Base-by-base conservation (phyloP, 2,888 invertebrate species). In the Scaptodrosophila latifasciaeformis region DNA sequence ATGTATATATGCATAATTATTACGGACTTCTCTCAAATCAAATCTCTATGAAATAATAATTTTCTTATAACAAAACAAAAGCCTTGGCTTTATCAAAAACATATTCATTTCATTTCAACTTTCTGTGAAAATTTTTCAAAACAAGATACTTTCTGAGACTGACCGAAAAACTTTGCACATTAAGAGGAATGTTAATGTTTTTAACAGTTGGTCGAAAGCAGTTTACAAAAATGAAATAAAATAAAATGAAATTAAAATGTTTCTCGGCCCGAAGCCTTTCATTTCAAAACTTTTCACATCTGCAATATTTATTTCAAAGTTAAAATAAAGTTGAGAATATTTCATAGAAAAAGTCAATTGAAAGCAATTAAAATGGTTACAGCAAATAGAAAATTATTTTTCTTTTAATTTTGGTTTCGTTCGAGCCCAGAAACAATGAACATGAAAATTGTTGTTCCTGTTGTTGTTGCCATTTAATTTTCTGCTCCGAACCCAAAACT, bases 301-400 rank as follows among this genome's bases (percentile, higher is more conserved):
- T 24, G 29, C 54, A 55, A 59, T 46, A 54, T 74, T 70, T 61
- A 65, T 71, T 62, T 51, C 15, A 50, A 78, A 75, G 58, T 78
- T 77, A 59, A n/a, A n/a, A n/a, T n/a, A n/a, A n/a, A n/a, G n/a
- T n/a, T n/a, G n/a, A n/a, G n/a, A n/a, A n/a, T n/a, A n/a, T n/a
- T n/a, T n/a, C n/a, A n/a, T n/a, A n/a, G n/a, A n/a, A n/a, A n/a
- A n/a, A 37, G 75, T 75, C 71, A 72, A 72, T 75, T 72, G 59
- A 61, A 75, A 70, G 75, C 70, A 74, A 78, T 71, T 71, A 70
- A 74, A 65, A 34, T n/a, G n/a, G n/a, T n/a, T n/a, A n/a, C n/a
- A n/a, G n/a, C n/a, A n/a, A n/a, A n/a, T n/a, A n/a, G n/a, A n/a
- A n/a, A n/a, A n/a, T n/a, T n/a, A n/a, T n/a, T n/a, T n/a, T n/a